These are phyloP conservation scores for Phycodurus eques DNA, from an alignment of 2,113 vertebrate species.

Conservation along the genomic window DNA sequence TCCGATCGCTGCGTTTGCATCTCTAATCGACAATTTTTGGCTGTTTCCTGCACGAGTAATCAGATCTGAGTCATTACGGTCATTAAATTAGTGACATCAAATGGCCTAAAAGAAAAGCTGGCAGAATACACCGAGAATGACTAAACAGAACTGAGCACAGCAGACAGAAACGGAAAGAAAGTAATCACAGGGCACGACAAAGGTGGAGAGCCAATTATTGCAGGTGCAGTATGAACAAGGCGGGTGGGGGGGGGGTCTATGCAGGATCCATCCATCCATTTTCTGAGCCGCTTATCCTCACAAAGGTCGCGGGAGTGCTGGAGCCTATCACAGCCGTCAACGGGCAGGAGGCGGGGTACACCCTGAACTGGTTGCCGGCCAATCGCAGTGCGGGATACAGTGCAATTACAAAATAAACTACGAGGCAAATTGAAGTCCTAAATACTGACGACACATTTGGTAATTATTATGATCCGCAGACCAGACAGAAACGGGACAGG, in stretches of 20 bases:
- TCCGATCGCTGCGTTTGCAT: neutral
- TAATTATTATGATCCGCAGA: no score
- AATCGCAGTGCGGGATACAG: no score
- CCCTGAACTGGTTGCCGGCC: no score
- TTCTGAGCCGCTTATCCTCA: no score
- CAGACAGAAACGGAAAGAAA: neutral
- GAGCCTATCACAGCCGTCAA: no score
- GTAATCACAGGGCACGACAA: no score
- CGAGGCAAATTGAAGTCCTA: no score
- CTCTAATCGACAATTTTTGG: neutral
- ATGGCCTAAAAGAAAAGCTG: neutral
- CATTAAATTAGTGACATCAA: neutral
- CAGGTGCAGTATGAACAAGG: neutral
- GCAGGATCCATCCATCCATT: no score
- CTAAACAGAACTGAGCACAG: neutral
- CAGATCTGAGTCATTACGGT: neutral
- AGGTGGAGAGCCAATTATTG: neutral
- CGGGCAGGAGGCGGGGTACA: no score
- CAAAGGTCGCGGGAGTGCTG: no score
- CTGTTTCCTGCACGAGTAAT: neutral
- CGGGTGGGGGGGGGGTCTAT: neutral
- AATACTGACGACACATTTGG: no score
- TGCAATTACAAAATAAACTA: neutral
- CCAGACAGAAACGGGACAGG: no score
- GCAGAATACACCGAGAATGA: neutral